Conservation (phyloP, 2,888 invertebrate species). For the Sisyra terminalis region DNA sequence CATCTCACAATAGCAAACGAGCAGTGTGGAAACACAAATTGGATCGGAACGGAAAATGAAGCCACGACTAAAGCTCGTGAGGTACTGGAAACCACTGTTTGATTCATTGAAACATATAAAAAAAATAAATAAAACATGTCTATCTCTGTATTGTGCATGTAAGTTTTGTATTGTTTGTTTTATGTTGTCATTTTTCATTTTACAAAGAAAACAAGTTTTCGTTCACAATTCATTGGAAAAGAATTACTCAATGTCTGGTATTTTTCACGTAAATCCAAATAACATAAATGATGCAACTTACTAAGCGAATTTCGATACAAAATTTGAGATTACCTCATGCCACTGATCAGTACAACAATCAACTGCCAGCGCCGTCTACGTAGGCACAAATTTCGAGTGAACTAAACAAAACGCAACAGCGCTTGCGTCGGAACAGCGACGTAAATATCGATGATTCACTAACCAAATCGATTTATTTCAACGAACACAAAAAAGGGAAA, state of each 20-base stretch:
- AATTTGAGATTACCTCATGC: too few species aligned
- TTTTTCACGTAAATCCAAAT: too few species aligned
- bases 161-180: slow-evolving; percentile 2
- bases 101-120: slow-evolving; percentile 15
- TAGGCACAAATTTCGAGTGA: too few species aligned
- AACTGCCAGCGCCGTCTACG: too few species aligned
- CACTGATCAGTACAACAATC: too few species aligned
- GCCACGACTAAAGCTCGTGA: slow-evolving; percentile 27
- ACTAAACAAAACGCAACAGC: too few species aligned
- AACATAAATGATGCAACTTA: too few species aligned
- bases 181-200: background rate
- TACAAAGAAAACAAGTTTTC: slow-evolving; percentile 5
- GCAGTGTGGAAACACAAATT: slow-evolving; percentile 10
- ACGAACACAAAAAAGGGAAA: too few species aligned
- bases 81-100: slow-evolving; percentile 57
- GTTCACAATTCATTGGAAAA: background rate
- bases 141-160: slow-evolving; percentile 14
- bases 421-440: too few species aligned
- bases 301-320: too few species aligned
- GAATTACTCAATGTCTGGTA: background rate
- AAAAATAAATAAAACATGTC: background rate
- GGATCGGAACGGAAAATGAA: slow-evolving; percentile 13
- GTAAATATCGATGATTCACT: too few species aligned
- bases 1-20: slow-evolving; percentile 13
- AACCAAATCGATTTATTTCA: too few species aligned